Percentiles rank a stretch among this genome's conserved stretches.
phyloP scores from a whole-genome alignment of 1,140 invertebrate genomes.

The Drosophila erecta region DNA sequence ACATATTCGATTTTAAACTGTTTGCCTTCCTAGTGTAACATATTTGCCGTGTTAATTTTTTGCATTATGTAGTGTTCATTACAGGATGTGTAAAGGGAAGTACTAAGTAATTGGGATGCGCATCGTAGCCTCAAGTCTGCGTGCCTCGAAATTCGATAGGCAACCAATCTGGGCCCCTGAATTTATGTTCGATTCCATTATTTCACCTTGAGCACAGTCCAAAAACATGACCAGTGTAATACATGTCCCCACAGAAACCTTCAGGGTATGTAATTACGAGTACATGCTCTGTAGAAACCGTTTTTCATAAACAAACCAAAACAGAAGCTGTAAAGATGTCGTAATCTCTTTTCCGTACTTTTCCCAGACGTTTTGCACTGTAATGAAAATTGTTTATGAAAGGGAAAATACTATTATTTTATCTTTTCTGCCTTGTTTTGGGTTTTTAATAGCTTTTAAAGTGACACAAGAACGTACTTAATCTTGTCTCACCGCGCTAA shows the following conservation, averaged over 20 bases:
- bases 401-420: too few species aligned
- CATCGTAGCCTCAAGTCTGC: constrained; percentile 5
- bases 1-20: constrained; percentile 8
- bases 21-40: constrained; percentile 4
- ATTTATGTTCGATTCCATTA: constrained; percentile 31
- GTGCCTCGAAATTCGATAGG: constrained; percentile 29
- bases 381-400: background rate
- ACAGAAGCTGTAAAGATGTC: constrained; percentile 26
- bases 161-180: background rate
- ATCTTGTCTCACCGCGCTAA: too few species aligned
- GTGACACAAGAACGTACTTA: too few species aligned
- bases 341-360: constrained; percentile 16
- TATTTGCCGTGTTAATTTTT: constrained; percentile 13
- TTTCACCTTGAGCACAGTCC: constrained; percentile 32
- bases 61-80: background rate
- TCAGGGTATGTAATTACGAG: constrained; percentile 5
- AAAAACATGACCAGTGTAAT: constrained; percentile 9
- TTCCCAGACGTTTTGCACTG: background rate
- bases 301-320: constrained; percentile 1
- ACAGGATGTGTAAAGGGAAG: constrained; percentile 12
- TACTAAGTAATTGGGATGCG: constrained; percentile 12
- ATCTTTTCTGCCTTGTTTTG: too few species aligned
- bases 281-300: background rate
- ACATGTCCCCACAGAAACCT: constrained; percentile 9
- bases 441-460: too few species aligned